Base-by-base conservation (phyloP, 1,140 invertebrate genomes). In the Xylocopa sonorina region DNA sequence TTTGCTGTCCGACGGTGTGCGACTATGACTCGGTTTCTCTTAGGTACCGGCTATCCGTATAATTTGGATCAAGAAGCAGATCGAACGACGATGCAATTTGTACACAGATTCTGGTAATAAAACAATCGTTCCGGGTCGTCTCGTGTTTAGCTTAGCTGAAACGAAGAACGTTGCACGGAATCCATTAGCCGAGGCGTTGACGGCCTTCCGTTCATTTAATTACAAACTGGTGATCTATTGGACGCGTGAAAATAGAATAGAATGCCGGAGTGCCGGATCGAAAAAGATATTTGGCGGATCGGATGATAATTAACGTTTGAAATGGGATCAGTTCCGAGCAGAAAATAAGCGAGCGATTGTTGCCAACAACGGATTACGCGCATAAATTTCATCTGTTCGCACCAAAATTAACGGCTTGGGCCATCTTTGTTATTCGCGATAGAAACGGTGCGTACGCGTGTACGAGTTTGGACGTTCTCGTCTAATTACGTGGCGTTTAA, bases 301-400 rank as follows among this genome's bases (percentile, higher is more conserved):
- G 3, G 50, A 55, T 64, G 83, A 84, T 84, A 84, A 84, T 84
- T 84, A 76, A 50, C 60, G 71, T 71, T 29, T 51, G 53, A 81
- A 84, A 85, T 62, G 76, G 79, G 73, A 55, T 32, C 68, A 27
- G 21, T 18, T n/a, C 57, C 75, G 53, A 80, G 63, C 63, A 53
- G 78, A 68, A 81, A 85, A 80, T 68, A 80, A 68, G 60, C 72
- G 66, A 62, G 75, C 77, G 75, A 82, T 86, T 75, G 84, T 75
- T 86, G 84, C 84, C 84, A 86, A 79, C 84, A 86, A 79, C 83
- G 85, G 74, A 82, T 85, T 32, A 53, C 73, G 68, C 84, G 77
- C 80, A 80, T 86, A 86, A 86, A 86, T 86, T 86, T 82, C 80
- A 85, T 72, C 84, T 86, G 84, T 86, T 86, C 84, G 68, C 84